Conservation (phyloP, 2,797 vertebrate genomes). For the Allobates femoralis region DNA sequence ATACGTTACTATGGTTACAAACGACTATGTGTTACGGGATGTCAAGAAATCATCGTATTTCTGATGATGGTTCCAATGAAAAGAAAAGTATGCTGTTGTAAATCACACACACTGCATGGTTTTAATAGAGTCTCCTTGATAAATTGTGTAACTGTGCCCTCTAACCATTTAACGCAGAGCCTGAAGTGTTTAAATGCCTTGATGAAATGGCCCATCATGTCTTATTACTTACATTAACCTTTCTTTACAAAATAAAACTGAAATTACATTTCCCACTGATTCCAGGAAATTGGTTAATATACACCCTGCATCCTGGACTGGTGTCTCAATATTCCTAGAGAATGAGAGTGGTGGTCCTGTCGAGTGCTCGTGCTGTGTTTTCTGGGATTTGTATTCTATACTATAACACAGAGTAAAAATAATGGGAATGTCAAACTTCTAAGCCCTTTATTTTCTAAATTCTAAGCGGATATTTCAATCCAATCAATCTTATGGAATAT, state of each 20-base stretch:
- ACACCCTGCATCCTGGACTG: slow-evolving; percentile 10
- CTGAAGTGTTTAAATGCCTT: slow-evolving; percentile 62
- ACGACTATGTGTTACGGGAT: slow-evolving; percentile 8
- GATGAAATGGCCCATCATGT: slow-evolving; percentile 62
- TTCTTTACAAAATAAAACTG: slow-evolving; percentile 63
- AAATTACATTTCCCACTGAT: slow-evolving; percentile 54
- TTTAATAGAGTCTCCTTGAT: slow-evolving; percentile 63
- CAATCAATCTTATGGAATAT: background rate
- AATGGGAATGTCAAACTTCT: background rate
- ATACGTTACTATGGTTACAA: slow-evolving; percentile 30
- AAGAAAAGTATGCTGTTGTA: slow-evolving; percentile 55
- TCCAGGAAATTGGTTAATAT: slow-evolving; percentile 33
- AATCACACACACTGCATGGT: slow-evolving; percentile 60
- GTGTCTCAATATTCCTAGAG: background rate
- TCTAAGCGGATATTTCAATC: background rate
- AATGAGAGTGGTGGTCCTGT: background rate
- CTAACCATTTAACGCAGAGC: slow-evolving; percentile 61
- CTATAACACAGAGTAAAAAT: background rate
- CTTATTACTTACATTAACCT: slow-evolving; percentile 62
- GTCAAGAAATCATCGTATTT: slow-evolving; percentile 45
- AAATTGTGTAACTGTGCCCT: slow-evolving; percentile 60
- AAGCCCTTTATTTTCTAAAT: background rate
- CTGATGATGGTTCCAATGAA: slow-evolving; percentile 48
- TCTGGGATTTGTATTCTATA: background rate
- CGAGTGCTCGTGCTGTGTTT: background rate